Conservation (phyloP, 2,888 invertebrate genomes). For the Synanthedon vespiformis region DNA sequence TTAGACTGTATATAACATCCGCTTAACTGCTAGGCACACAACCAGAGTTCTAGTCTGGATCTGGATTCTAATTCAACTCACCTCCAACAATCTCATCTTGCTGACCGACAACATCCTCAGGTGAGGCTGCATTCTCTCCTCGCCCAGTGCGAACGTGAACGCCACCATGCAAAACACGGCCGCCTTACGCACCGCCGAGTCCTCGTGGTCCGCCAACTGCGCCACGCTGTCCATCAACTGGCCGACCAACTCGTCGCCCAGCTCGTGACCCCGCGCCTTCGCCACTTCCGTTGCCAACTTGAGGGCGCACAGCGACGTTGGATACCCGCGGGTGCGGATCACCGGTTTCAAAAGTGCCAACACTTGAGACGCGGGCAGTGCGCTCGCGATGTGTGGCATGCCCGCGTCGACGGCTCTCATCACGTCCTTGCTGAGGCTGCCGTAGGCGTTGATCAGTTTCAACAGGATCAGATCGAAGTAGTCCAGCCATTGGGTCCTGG, state of each 20-base stretch:
- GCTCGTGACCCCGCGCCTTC: conserved; percentile 78
- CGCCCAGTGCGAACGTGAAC: conserved; percentile 89
- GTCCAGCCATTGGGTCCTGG: conserved; percentile 83
- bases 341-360: conserved; percentile 79
- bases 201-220: conserved; percentile 90
- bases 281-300: conserved; percentile 91
- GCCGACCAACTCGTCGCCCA: conserved; percentile 80
- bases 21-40: too few species aligned
- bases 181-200: conserved; percentile 94
- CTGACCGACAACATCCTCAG: conserved; percentile 86
- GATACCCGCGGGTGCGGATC: conserved; percentile 88
- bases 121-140: conserved; percentile 85
- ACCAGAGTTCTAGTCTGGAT: too few species aligned
- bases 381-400: conserved; percentile 78
- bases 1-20: too few species aligned
- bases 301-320: conserved; percentile 90
- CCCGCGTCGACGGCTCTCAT: conserved; percentile 89
- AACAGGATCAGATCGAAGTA: conserved; percentile 93
- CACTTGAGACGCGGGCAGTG: conserved; percentile 82
- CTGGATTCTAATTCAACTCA: conserved; percentile 9
- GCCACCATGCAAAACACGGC: conserved; percentile 98
- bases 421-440: conserved; percentile 77
- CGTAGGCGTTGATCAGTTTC: conserved; percentile 90
- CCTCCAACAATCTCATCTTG: conserved; percentile 87
- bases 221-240: conserved; percentile 88